These are phyloP conservation scores for Forbesichthys papilliferus DNA, from an alignment of 2,113 vertebrate genomes.

Conservation along the genomic window DNA sequence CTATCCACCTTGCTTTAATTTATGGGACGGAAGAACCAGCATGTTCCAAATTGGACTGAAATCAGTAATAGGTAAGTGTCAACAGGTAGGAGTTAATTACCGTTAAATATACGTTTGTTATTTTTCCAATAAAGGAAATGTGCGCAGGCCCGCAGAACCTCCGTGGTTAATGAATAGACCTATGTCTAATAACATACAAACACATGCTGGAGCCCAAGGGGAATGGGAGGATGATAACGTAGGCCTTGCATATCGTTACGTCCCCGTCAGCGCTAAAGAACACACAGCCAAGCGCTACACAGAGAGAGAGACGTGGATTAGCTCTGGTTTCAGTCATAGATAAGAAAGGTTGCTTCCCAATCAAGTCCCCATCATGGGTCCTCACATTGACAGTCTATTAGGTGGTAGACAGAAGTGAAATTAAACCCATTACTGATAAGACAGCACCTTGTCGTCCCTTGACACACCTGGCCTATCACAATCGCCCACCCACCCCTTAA, in stretches of 20 bases:
- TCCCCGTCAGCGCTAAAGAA: neutral
- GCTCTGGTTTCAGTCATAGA: conserved; percentile 30
- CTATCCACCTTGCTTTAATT: neutral
- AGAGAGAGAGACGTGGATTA: conserved; percentile 1
- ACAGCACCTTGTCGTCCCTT: conserved; percentile 30
- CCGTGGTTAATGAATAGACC: conserved; percentile 41
- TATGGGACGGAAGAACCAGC: neutral
- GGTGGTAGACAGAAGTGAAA: conserved; percentile 45
- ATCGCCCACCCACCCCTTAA: neutral
- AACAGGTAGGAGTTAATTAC: conserved; percentile 47
- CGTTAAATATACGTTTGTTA: conserved; percentile 45
- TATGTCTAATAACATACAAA: conserved; percentile 5
- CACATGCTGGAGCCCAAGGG: neutral
- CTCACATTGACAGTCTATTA: conserved; percentile 59
- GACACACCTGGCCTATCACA: conserved; percentile 48
- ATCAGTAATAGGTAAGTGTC: conserved; percentile 31
- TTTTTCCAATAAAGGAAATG: conserved; percentile 50
- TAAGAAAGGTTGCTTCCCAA: conserved; percentile 34
- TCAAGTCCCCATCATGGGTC: conserved; percentile 23
- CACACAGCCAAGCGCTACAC: neutral
- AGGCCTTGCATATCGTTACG: neutral
- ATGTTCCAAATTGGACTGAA: neutral
- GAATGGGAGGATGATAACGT: neutral
- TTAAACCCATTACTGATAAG: conserved; percentile 62
- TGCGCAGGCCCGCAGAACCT: conserved; percentile 46